Evolutionary conservation across 2,888 invertebrate species (phyloP).

Genomic region (Leptogaster cylindrica): DNA sequence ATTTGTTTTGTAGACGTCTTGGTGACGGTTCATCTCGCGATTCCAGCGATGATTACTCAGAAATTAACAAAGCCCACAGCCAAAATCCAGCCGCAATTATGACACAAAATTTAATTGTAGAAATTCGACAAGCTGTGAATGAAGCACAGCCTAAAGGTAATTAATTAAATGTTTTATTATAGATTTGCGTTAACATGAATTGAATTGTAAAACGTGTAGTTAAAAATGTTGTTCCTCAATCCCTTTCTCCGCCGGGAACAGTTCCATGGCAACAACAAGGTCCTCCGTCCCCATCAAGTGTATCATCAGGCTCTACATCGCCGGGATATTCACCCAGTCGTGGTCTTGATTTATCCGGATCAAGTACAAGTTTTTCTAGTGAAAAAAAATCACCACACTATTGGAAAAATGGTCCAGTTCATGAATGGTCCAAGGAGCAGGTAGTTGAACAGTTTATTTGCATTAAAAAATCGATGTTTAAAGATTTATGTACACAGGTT

Average conservation of each 20-base stretch:
- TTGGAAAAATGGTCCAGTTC: constrained; percentile 74
- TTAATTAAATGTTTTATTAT: constrained; percentile 43
- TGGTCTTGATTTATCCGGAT: constrained; percentile 65
- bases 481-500: constrained; percentile 66
- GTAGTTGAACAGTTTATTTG: constrained; percentile 58
- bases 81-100: constrained; percentile 71
- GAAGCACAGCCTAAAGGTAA: constrained; percentile 87
- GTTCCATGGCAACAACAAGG: constrained; percentile 70
- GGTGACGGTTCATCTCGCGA: constrained; percentile 65
- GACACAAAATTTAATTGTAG: constrained; percentile 83
- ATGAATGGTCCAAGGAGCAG: constrained; percentile 81
- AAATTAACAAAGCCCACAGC: constrained; percentile 66
- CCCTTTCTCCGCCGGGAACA: constrained; percentile 68
- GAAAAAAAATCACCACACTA: constrained; percentile 69
- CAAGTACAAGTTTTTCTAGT: constrained; percentile 69
- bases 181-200: neutral
- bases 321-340: constrained; percentile 65
- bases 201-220: constrained; percentile 57
- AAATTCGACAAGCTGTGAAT: constrained; percentile 86
- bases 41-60: constrained; percentile 69
- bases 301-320: constrained; percentile 68
- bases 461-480: neutral
- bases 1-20: too few relatives aligned
- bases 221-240: constrained; percentile 71
- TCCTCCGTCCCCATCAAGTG: constrained; percentile 70